A percentile compares a stretch with the other conserved stretches of the same genome.
These are phyloP conservation scores for Dromius quadrimaculatus DNA, from an alignment of 2,888 invertebrate genomes.

Conservation along the genomic window DNA sequence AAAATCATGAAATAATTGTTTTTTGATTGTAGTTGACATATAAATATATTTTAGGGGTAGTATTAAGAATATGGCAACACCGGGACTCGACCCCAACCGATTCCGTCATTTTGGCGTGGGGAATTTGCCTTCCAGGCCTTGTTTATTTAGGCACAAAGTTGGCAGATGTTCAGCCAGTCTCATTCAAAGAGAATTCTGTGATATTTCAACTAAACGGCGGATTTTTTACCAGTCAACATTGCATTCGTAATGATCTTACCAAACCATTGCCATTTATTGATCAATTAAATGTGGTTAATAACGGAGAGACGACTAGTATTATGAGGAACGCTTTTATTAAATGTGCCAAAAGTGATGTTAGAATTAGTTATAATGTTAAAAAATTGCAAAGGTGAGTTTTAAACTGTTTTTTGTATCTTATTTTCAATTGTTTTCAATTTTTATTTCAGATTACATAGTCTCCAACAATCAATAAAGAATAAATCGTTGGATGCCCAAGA, in stretches of 20 bases:
- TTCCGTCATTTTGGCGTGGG: constrained; percentile 82
- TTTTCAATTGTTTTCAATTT: constrained; percentile 29
- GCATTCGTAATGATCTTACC: constrained; percentile 62
- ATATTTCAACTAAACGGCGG: constrained; percentile 92
- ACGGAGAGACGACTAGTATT: constrained; percentile 59
- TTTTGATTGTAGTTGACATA: constrained; percentile 8
- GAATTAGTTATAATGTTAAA: constrained; percentile 78
- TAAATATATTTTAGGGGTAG: constrained; percentile 64
- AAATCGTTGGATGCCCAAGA: constrained; percentile 73
- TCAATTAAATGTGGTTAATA: constrained; percentile 61
- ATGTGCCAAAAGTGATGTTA: constrained; percentile 74
- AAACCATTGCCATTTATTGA: constrained; percentile 61
- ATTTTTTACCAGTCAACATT: constrained; percentile 77
- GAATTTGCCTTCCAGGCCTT: constrained; percentile 86
- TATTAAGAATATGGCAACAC: constrained; percentile 68
- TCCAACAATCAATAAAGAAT: constrained; percentile 80
- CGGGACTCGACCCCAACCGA: constrained; percentile 66
- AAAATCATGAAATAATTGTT: background rate
- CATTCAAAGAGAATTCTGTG: constrained; percentile 78
- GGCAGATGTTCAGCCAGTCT: constrained; percentile 74
- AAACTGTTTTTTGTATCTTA: background rate
- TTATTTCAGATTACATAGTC: constrained; percentile 69
- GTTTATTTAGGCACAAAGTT: constrained; percentile 80
- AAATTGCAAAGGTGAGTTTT: constrained; percentile 72
- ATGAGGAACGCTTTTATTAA: constrained; percentile 67